A percentile compares a stretch with the other conserved stretches of the same genome.
Conservation (phyloP, 2,113 vertebrate genomes). For the Laticauda colubrina region DNA sequence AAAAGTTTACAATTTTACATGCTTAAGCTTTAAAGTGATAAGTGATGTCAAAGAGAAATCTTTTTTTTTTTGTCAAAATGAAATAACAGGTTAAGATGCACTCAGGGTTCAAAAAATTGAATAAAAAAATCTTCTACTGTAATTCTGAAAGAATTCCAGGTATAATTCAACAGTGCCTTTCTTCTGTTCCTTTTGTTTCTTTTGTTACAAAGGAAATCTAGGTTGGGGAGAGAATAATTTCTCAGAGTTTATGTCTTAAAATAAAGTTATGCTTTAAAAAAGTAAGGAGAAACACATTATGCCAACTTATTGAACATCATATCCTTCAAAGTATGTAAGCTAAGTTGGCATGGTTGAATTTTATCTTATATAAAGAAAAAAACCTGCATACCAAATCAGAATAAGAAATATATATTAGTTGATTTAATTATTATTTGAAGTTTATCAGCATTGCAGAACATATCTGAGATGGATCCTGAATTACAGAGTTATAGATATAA, state of each 20-base stretch:
- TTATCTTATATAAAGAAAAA: background rate
- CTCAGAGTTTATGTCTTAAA: background rate
- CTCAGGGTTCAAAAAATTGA: background rate
- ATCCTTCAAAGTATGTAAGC: background rate
- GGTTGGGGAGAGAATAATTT: background rate
- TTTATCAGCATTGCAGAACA: background rate
- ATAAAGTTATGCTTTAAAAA: background rate
- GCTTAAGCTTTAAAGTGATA: background rate
- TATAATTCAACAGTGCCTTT: background rate
- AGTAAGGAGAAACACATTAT: background rate
- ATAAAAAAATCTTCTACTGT: background rate
- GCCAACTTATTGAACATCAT: background rate
- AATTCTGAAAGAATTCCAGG: background rate
- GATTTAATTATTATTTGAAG: background rate
- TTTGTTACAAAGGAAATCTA: background rate
- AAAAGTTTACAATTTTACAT: constrained; percentile 9
- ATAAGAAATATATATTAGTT: background rate
- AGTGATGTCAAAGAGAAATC: background rate
- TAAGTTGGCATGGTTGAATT: background rate
- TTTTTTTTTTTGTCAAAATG: background rate
- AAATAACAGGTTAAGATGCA: background rate
- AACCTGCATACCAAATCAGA: background rate
- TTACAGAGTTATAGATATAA: background rate
- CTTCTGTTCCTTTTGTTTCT: background rate
- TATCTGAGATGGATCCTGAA: background rate